phyloP scores from a whole-genome alignment of 2,797 vertebrate genomes.

The Menidia menidia region DNA sequence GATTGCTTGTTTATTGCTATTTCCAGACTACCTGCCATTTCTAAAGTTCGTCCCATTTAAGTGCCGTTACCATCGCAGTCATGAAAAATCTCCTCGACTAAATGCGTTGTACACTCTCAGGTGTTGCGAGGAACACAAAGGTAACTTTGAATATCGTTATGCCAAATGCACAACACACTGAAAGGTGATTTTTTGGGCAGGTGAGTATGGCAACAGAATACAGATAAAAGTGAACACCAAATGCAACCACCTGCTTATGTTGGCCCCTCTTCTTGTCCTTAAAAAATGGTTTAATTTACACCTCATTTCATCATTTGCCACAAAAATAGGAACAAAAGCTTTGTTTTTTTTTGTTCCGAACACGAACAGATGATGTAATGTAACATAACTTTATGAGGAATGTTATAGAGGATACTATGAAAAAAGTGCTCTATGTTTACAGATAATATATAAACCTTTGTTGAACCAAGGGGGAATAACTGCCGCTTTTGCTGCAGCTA shows the following conservation, averaged over 20 bases:
- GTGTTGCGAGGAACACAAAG: slow-evolving; percentile 61
- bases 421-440: slow-evolving; percentile 60
- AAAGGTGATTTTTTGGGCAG: slow-evolving; percentile 18
- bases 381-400: slow-evolving; percentile 31
- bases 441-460: slow-evolving; percentile 49
- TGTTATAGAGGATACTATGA: slow-evolving; percentile 38
- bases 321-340: slow-evolving; percentile 27
- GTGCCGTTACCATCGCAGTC: slow-evolving; percentile 57
- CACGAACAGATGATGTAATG: slow-evolving; percentile 35
- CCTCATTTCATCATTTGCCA: slow-evolving; percentile 36
- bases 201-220: slow-evolving; percentile 18
- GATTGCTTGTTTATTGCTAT: slow-evolving; percentile 45
- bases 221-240: slow-evolving; percentile 25
- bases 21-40: slow-evolving; percentile 39
- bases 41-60: slow-evolving; percentile 58
- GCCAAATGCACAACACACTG: slow-evolving; percentile 50
- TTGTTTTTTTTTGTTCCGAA: slow-evolving; percentile 25
- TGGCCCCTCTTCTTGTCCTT: slow-evolving; percentile 26
- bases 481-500: slow-evolving; percentile 48
- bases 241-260: slow-evolving; percentile 22
- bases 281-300: slow-evolving; percentile 39
- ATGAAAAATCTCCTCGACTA: slow-evolving; percentile 33
- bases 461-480: slow-evolving; percentile 34
- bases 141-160: slow-evolving; percentile 43
- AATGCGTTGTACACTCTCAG: slow-evolving; percentile 60